Evolutionary conservation across 2,888 invertebrate genomes (phyloP).

Genomic region (Thecocarcelia acutangulata): DNA sequence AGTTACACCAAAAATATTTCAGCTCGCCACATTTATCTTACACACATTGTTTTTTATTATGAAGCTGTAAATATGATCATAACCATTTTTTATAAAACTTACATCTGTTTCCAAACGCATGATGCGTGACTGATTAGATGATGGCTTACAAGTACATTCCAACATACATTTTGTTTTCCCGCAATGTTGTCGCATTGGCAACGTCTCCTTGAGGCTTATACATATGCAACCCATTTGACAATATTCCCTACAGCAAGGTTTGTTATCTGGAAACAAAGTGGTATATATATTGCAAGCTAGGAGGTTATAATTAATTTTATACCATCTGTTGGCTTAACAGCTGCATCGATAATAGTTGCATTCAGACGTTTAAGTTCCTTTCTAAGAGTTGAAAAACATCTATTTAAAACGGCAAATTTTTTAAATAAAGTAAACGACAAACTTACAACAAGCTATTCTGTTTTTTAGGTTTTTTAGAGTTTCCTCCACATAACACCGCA

Average conservation of each 20-base stretch:
- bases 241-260: slow-evolving; percentile 83
- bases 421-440: neutral
- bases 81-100: slow-evolving; percentile 42
- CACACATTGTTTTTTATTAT: no score
- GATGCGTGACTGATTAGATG: slow-evolving; percentile 74
- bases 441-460: slow-evolving; percentile 78
- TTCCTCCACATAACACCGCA: neutral
- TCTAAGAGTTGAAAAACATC: slow-evolving; percentile 71
- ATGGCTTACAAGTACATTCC: slow-evolving; percentile 81
- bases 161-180: slow-evolving; percentile 82
- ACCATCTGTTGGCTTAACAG: slow-evolving; percentile 76
- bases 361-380: slow-evolving; percentile 84
- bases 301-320: neutral
- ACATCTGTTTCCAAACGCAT: slow-evolving; percentile 80
- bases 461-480: slow-evolving; percentile 69
- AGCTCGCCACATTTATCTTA: no score
- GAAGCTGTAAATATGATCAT: no score
- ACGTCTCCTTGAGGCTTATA: slow-evolving; percentile 82
- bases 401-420: neutral
- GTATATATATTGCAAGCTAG: neutral
- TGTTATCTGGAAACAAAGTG: slow-evolving; percentile 70
- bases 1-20: no score
- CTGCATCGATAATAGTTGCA: slow-evolving; percentile 85
- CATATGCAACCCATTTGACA: slow-evolving; percentile 87
- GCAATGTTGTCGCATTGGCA: slow-evolving; percentile 84